Base-by-base conservation (phyloP, 2,797 vertebrate species). In the Scolopax bukidnonensis region DNA sequence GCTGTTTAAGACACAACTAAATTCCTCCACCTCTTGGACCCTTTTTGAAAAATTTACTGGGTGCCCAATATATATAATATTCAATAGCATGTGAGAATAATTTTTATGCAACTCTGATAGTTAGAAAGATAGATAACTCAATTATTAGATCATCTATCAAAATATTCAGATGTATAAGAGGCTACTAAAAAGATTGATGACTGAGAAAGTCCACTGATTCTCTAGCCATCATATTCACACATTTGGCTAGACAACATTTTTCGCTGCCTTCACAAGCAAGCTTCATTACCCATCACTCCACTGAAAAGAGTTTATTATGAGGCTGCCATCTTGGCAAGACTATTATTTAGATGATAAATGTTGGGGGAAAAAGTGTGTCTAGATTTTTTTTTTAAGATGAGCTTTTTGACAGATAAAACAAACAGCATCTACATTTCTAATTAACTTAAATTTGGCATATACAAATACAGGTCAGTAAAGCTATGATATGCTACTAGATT, bases 271-370 rank as follows among this genome's bases (percentile, higher is more conserved):
- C 99, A 99, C 98, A 99, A 98, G 99, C 98, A 98, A 99, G 99
- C 99, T 98, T 99, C 99, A 99, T 99, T 99, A 99, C 99, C 99
- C 99, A 99, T 99, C 99, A 99, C 99, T 99, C 98, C 98, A 98
- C 98, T 98, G 98, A 99, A 99, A 98, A 99, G 98, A 98, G 98
- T 99, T 99, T 99, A 99, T 99, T 99, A 99, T 99, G 98, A 99
- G 99, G 99, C 98, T 99, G 99, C 99, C 98, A 98, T 99, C 98
- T 99, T 99, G 99, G 99, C 98, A 99, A 99, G 98, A 99, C 99
- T 99, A 99, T 99, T 99, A 99, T 99, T 99, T 99, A 98, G 98
- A 99, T 99, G 99, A 99, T 99, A 98, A 99, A 99, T 99, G 99
- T 98, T 98, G 98, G 98, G 98, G 98, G 98, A 87, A 97, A 87